phyloP scores from a whole-genome alignment of 2,113 vertebrate species.

The Acrocephalus kingi region DNA sequence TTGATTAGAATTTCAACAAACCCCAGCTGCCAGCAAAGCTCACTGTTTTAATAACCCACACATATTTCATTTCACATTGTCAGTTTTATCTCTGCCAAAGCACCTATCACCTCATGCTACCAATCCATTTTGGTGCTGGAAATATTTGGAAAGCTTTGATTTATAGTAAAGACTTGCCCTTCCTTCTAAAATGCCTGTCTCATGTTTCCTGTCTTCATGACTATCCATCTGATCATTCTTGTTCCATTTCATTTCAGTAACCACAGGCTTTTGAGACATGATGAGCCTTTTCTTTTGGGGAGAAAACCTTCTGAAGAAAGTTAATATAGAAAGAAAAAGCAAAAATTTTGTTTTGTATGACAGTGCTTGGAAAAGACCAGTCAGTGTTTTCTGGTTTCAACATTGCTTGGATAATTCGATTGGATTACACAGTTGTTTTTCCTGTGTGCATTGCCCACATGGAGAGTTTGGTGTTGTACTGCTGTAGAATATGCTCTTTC shows the following conservation, averaged over 20 bases:
- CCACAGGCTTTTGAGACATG: background rate
- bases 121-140: background rate
- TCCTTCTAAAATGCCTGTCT: background rate
- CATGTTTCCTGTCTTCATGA: background rate
- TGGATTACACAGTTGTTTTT: background rate
- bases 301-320: background rate
- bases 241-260: background rate
- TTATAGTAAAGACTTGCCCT: background rate
- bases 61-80: slow-evolving; percentile 7
- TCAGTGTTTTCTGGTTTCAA: background rate
- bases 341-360: background rate
- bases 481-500: background rate
- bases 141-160: slow-evolving; percentile 10
- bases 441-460: background rate
- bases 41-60: background rate
- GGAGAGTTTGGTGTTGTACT: background rate
- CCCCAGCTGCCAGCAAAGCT: background rate
- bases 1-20: slow-evolving; percentile 5
- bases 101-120: background rate
- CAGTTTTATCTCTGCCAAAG: slow-evolving; percentile 21
- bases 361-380: background rate
- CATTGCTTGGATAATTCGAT: background rate
- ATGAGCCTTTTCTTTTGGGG: background rate
- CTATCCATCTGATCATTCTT: background rate
- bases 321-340: background rate